phyloP scores from a whole-genome alignment of 2,113 vertebrate species.

The Thomomys bottae region DNA sequence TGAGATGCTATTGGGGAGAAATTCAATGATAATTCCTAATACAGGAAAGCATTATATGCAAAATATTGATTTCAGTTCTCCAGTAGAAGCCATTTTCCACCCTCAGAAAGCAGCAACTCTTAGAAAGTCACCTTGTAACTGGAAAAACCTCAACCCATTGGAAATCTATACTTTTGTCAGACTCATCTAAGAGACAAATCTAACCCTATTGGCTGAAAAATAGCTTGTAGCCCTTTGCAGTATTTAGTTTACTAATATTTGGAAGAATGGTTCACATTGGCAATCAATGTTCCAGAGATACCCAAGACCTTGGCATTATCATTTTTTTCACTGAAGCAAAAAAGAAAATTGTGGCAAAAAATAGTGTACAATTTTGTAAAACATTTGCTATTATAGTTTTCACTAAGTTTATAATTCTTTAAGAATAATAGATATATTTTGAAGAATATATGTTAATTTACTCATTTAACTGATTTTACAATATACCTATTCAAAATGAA shows the following conservation, averaged over 20 bases:
- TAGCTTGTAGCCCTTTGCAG: slow-evolving; percentile 78
- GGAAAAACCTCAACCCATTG: slow-evolving; percentile 81
- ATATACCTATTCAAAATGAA: slow-evolving; percentile 42
- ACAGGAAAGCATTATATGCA: background rate
- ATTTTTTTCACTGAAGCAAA: slow-evolving; percentile 71
- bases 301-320: slow-evolving; percentile 77
- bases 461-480: background rate
- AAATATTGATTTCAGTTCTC: slow-evolving; percentile 60
- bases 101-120: slow-evolving; percentile 70
- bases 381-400: background rate
- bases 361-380: slow-evolving; percentile 43
- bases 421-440: background rate
- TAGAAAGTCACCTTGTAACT: slow-evolving; percentile 80
- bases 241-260: slow-evolving; percentile 82
- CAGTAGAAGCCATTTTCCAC: slow-evolving; percentile 77
- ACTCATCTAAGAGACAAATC: slow-evolving; percentile 82
- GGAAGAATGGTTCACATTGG: slow-evolving; percentile 81
- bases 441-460: background rate
- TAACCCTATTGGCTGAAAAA: slow-evolving; percentile 85
- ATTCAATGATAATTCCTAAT: background rate
- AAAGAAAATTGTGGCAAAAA: slow-evolving; percentile 69
- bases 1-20: background rate
- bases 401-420: background rate
- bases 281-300: slow-evolving; percentile 78
- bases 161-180: slow-evolving; percentile 86